phyloP scores from a whole-genome alignment of 1,140 invertebrate species.

The Mya arenaria region DNA sequence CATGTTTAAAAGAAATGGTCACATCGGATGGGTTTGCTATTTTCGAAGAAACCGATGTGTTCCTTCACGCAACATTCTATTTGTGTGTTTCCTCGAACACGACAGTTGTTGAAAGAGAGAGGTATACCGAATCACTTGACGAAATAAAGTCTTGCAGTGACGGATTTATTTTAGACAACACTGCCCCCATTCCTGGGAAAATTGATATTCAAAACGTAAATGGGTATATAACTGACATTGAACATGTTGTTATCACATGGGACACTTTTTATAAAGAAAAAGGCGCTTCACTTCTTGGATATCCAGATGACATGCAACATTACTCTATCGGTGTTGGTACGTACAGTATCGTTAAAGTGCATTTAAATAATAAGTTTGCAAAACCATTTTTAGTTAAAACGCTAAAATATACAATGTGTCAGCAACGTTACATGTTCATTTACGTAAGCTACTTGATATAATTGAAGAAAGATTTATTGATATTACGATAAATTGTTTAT shows the following conservation, averaged over 20 bases:
- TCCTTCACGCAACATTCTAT: not conserved
- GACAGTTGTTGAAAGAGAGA: not conserved
- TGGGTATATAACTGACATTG: not conserved
- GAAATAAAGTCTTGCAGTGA: conserved; percentile 48
- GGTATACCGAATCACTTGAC: not conserved
- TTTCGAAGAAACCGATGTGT: not conserved
- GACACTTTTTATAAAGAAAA: conserved; percentile 18
- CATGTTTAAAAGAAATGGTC: not conserved
- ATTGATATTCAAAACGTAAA: not conserved
- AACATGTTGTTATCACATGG: conserved; percentile 10
- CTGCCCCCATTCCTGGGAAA: not conserved
- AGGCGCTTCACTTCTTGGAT: not conserved
- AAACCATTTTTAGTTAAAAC: too few relatives aligned
- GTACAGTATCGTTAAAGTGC: too few relatives aligned
- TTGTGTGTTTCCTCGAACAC: conserved; percentile 28
- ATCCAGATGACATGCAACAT: conserved; percentile 20
- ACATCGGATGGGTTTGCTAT: not conserved
- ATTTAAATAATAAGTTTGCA: too few relatives aligned
- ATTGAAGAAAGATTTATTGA: too few relatives aligned
- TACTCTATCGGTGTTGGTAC: conserved; percentile 49
- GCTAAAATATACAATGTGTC: too few relatives aligned
- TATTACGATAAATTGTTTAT: too few relatives aligned
- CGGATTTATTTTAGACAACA: conserved; percentile 43
- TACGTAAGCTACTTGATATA: too few relatives aligned
- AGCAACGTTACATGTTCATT: too few relatives aligned